phyloP scores from a whole-genome alignment of 2,113 vertebrate genomes.

The Myrmecophaga tridactyla region DNA sequence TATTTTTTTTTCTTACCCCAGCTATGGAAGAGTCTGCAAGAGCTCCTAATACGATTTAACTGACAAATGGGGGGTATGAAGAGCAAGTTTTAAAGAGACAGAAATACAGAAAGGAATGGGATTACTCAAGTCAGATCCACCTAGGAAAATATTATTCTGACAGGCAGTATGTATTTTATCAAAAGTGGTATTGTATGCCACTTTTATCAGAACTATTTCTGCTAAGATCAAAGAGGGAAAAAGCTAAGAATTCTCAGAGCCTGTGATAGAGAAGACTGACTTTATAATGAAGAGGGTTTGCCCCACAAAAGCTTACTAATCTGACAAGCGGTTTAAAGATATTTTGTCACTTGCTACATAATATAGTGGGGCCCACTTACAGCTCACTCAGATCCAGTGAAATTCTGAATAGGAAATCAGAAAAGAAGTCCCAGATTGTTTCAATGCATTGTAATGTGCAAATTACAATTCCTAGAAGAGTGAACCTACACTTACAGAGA shows the following conservation, averaged over 20 bases:
- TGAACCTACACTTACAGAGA: constrained; percentile 56
- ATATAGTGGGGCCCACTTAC: constrained; percentile 53
- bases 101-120: constrained; percentile 75
- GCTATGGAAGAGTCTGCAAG: constrained; percentile 73
- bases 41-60: constrained; percentile 81
- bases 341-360: constrained; percentile 76
- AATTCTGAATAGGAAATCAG: constrained; percentile 66
- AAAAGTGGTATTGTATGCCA: constrained; percentile 65
- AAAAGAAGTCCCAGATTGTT: constrained; percentile 57
- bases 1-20: constrained; percentile 76
- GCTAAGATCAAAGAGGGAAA: constrained; percentile 75
- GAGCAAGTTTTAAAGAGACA: constrained; percentile 78
- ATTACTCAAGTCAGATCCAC: constrained; percentile 55
- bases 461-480: constrained; percentile 64
- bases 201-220: constrained; percentile 76
- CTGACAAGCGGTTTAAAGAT: constrained; percentile 81
- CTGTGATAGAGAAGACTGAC: constrained; percentile 69
- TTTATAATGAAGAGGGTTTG: constrained; percentile 78
- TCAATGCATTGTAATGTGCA: constrained; percentile 67
- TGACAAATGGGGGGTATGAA: constrained; percentile 73
- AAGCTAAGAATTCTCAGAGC: constrained; percentile 71
- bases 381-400: constrained; percentile 45
- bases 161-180: constrained; percentile 73
- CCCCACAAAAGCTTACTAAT: constrained; percentile 72
- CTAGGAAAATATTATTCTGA: constrained; percentile 73